Conservation (phyloP, 2,888 invertebrate genomes). For the Dryococelus australis region DNA sequence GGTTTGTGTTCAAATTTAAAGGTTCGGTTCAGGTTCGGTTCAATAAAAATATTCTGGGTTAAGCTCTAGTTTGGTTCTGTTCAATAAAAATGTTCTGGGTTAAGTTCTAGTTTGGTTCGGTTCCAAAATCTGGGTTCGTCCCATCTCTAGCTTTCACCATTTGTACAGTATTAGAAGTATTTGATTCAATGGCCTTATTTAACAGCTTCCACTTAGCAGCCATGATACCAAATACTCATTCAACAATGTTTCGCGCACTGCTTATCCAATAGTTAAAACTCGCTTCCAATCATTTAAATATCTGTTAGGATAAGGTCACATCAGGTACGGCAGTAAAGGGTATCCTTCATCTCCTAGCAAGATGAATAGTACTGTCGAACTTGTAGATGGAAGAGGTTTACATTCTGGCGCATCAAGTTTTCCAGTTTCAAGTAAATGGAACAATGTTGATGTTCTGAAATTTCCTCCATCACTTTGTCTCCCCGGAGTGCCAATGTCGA, state of each 20-base stretch:
- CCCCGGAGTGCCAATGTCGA: conserved; percentile 19
- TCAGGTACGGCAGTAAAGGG: background rate
- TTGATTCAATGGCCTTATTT: background rate
- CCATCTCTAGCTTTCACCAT: too few species aligned
- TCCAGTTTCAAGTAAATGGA: background rate
- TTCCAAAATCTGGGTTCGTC: too few species aligned
- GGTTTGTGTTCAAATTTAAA: too few species aligned
- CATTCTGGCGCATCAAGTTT: background rate
- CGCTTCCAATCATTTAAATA: background rate
- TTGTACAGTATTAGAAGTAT: background rate
- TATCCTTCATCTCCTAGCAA: conserved; percentile 18
- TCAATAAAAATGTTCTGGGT: too few species aligned
- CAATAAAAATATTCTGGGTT: too few species aligned
- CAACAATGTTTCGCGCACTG: conserved; percentile 18
- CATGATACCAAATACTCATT: background rate
- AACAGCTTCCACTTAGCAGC: conserved; percentile 18
- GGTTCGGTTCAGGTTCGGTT: too few species aligned
- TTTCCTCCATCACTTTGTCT: conserved; percentile 24
- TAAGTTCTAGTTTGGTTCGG: too few species aligned
- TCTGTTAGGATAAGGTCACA: conserved; percentile 21
- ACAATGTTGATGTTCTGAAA: background rate
- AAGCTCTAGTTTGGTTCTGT: too few species aligned
- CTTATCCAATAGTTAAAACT: conserved; percentile 20
- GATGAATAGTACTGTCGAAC: background rate
- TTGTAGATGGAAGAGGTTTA: background rate